Percentiles rank a stretch among this genome's conserved stretches.
These are phyloP conservation scores for Malurus melanocephalus DNA, from an alignment of 2,113 vertebrate species.

Conservation along the genomic window DNA sequence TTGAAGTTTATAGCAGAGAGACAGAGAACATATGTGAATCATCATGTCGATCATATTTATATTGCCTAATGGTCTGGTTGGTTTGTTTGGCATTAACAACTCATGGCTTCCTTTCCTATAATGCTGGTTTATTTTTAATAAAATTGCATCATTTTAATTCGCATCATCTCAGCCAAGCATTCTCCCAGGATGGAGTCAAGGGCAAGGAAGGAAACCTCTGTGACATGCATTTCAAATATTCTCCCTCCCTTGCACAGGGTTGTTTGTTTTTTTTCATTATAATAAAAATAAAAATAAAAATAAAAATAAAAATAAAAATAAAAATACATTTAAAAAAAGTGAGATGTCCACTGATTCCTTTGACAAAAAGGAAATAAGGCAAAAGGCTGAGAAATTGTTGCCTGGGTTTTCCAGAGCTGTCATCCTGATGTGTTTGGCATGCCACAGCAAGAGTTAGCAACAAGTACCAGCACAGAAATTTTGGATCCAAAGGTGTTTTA, in stretches of 20 bases:
- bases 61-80: conserved; percentile 32
- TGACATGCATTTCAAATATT: conserved; percentile 17
- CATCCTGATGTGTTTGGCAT: not conserved
- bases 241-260: not conserved
- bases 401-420: not conserved
- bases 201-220: not conserved
- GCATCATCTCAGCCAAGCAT: not conserved
- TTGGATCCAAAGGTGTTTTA: not conserved
- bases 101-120: conserved; percentile 9
- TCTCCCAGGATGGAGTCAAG: not conserved
- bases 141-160: not conserved
- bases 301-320: not conserved
- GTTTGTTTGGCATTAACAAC: conserved; percentile 48
- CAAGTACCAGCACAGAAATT: not conserved
- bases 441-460: not conserved
- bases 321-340: not conserved
- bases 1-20: not conserved
- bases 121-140: conserved; percentile 46
- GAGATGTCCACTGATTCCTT: not conserved
- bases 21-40: conserved; percentile 29
- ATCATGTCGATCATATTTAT: conserved; percentile 44
- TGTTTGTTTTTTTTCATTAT: not conserved
- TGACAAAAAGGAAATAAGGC: not conserved
- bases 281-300: not conserved
- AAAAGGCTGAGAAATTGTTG: not conserved